Base-by-base conservation (phyloP, 2,888 invertebrate species). In the Deilephila porcellus region DNA sequence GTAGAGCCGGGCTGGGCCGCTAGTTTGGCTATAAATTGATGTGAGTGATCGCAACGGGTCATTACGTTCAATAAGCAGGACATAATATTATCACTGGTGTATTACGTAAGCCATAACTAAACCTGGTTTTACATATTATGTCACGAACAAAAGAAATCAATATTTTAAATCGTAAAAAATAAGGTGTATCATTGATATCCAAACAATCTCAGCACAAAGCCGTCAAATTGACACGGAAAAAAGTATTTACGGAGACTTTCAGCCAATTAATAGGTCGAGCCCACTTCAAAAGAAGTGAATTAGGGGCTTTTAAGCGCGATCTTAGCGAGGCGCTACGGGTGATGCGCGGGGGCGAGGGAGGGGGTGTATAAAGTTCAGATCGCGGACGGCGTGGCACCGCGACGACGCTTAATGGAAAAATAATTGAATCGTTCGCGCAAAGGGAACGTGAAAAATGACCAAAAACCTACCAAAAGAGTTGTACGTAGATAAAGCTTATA, bases 401-500 rank as follows among this genome's bases (percentile, higher is more conserved):
- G 34, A 52, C 45, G 52, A 45, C 20, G 20, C 75, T 77, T 80
- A 79, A 83, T 83, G 82, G 83, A 80, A 81, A 83, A 78, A 81
- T 83, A 83, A 83, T 83, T 83, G 78, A 81, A 83, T 82, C 74
- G 76, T 64, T 74, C 71, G 59, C 72, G 74, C 73, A 74, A 74
- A 78, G 75, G 74, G 76, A 78, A 80, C 75, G 81, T 79, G 81
- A 78, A 81, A 82, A 83, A 79, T 81, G 77, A 77, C 76, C 76
- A 63, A 81, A 80, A 78, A 56, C n/a, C 32, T 52, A 74, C 62
- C 62, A 74, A 75, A 80, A 77, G 77, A 81, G 77, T 82, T 76
- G 74, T 71, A 73, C 63, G 19, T 53, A 14, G 32, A 17, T 25
- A 34, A 32, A n/a, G 71, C 37, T 25, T 45, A 45, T 25, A 67